These are phyloP conservation scores for Atherinosoma microstoma DNA, from an alignment of 2,797 vertebrate genomes.

Conservation along the genomic window DNA sequence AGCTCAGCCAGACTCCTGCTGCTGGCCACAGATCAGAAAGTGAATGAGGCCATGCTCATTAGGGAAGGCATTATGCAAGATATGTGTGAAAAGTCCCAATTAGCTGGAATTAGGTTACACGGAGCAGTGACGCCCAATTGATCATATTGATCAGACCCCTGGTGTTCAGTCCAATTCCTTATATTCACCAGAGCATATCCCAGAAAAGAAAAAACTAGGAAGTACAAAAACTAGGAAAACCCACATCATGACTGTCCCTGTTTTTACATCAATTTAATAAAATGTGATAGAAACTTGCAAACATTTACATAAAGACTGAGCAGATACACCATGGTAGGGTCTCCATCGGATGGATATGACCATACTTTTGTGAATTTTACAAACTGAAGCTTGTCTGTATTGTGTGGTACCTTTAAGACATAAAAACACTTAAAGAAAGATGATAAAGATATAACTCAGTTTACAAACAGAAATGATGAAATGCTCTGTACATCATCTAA, in stretches of 20 bases:
- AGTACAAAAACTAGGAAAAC: slow-evolving; percentile 37
- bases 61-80: slow-evolving; percentile 65
- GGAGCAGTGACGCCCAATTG: slow-evolving; percentile 45
- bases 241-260: slow-evolving; percentile 42
- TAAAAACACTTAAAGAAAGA: neutral
- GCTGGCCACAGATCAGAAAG: slow-evolving; percentile 59
- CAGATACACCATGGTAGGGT: neutral
- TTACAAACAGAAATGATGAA: neutral
- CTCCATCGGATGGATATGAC: neutral
- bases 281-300: neutral
- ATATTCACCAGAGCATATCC: slow-evolving; percentile 40
- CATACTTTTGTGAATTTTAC: neutral
- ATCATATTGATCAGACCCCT: slow-evolving; percentile 72
- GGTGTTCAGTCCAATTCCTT: slow-evolving; percentile 49
- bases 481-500: neutral
- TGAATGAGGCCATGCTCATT: slow-evolving; percentile 70
- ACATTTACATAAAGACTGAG: neutral
- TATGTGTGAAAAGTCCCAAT: slow-evolving; percentile 81
- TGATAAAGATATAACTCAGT: neutral
- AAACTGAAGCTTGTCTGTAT: neutral
- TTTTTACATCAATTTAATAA: slow-evolving; percentile 9
- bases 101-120: slow-evolving; percentile 77
- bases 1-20: slow-evolving; percentile 70
- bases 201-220: slow-evolving; percentile 16
- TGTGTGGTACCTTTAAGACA: neutral